Percentiles rank a stretch among this genome's conserved stretches.
Conservation (phyloP, 1,140 invertebrate species). For the Drosophila paulistorum region DNA sequence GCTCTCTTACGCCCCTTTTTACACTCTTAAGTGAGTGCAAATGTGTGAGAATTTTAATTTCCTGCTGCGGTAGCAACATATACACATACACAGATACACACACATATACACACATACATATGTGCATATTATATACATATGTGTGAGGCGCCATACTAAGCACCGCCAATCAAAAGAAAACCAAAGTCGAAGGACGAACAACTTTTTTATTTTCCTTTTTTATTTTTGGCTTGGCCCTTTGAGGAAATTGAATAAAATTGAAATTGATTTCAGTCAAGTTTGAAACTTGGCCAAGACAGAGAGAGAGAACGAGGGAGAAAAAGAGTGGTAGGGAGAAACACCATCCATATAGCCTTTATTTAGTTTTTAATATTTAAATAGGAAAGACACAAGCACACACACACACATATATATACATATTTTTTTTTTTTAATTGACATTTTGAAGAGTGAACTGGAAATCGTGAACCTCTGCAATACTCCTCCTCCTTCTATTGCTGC, state of each 20-base stretch:
- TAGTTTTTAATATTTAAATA: conserved; percentile 19
- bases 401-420: too few relatives aligned
- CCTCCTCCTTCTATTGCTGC: conserved; percentile 10
- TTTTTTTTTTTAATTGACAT: conserved; percentile 37
- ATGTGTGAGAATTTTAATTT: conserved; percentile 77
- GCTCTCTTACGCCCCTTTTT: conserved; percentile 23
- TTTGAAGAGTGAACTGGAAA: conserved; percentile 32
- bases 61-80: conserved; percentile 44
- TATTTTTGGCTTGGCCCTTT: conserved; percentile 26
- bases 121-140: conserved; percentile 3
- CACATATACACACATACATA: neutral
- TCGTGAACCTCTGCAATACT: neutral
- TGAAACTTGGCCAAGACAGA: conserved; percentile 26
- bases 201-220: conserved; percentile 15
- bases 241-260: conserved; percentile 79
- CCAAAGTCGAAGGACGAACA: conserved; percentile 66
- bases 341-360: conserved; percentile 18
- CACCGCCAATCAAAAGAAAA: conserved; percentile 78
- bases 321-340: neutral
- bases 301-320: too few relatives aligned
- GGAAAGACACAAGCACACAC: conserved; percentile 27
- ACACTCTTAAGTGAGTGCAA: conserved; percentile 37
- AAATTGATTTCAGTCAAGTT: conserved; percentile 72
- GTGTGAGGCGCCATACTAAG: conserved; percentile 41
- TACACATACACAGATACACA: conserved; percentile 19